Percentiles rank a stretch among this genome's conserved stretches.
Evolutionary conservation across 2,888 invertebrate species (phyloP).

Genomic region (Chromoteleia sp.): DNA sequence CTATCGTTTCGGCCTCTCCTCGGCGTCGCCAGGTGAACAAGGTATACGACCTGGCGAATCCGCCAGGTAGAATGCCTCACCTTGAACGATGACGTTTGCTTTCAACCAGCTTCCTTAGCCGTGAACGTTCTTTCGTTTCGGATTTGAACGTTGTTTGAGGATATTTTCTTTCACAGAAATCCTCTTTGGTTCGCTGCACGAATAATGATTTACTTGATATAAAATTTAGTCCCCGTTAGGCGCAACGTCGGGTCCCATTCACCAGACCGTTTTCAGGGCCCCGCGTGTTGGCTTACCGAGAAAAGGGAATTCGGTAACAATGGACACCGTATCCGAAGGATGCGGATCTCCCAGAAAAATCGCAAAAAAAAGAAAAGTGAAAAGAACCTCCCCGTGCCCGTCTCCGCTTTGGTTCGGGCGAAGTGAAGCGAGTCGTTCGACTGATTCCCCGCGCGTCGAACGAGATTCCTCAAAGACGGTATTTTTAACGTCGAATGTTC

Average conservation of each 20-base stretch:
- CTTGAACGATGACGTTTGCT: conserved; percentile 69
- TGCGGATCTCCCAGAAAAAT: conserved; percentile 32
- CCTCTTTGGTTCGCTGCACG: conserved; percentile 21
- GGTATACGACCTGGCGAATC: conserved; percentile 73
- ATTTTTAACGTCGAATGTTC: too few species aligned
- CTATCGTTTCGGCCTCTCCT: conserved; percentile 63
- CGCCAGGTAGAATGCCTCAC: conserved; percentile 70
- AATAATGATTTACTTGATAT: conserved; percentile 47
- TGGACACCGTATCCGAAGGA: conserved; percentile 21
- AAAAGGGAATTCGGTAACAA: conserved; percentile 51
- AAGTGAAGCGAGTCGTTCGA: too few species aligned
- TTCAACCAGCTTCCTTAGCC: conserved; percentile 66
- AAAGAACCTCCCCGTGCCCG: too few species aligned
- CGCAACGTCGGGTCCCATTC: conserved; percentile 20
- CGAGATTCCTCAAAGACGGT: too few species aligned
- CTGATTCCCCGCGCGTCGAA: too few species aligned
- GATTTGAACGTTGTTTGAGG: conserved; percentile 43
- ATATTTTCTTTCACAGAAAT: conserved; percentile 47
- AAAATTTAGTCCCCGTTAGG: conserved; percentile 28
- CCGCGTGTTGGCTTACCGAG: conserved; percentile 24
- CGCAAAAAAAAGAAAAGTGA: conserved; percentile 30
- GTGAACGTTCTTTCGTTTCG: conserved; percentile 51
- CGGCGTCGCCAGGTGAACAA: conserved; percentile 70
- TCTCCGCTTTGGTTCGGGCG: too few species aligned
- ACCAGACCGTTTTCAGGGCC: background rate